Base-by-base conservation (phyloP, 2,888 invertebrate species). In the Lasioglossum villosulum region DNA sequence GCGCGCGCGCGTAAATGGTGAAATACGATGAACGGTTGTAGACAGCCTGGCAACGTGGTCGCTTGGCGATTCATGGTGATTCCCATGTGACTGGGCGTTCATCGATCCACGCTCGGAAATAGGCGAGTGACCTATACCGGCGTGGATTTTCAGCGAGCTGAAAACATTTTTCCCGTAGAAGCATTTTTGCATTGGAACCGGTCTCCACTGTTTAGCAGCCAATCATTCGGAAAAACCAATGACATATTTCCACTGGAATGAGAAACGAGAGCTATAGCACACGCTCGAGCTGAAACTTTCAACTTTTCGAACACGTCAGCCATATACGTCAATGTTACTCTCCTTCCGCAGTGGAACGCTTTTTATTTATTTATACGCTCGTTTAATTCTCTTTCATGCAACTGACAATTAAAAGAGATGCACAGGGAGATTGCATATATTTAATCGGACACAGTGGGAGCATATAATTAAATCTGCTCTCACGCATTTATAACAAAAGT, bases 31-130 rank as follows among this genome's bases (percentile, higher is more conserved):
- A 73, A 34, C 79, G 75, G 45, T 84, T 42, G 79, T 73, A 84
- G 79, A 84, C 81, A 80, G 80, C 59, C 34, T 75, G 80, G 75
- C 80, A 76, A 76, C 81, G 75, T 82, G 86, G 39, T 78, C 82
- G 72, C 66, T 14, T 30, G 66, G 39, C 83, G 82, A 82, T 89
- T 88, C 84, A 86, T 83, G 85, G 78, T 70, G 80, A 84, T 82
- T 80, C 82, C 82, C 80, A 80, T 89, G 82, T 87, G 90, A 83
- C 89, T 80, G 70, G 59, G 70, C 79, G 73, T 86, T 85, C 78
- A 88, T 87, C 87, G 88, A 88, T 88, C 76, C 82, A 63, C 14
- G 63, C 78, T 66, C 72, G 81, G 73, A 80, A 84, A 84, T 75
- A 80, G 80, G 74, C 84, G 77, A 84, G 56, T 75, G 84, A 86